phyloP scores from a whole-genome alignment of 1,140 invertebrate species.

The Notospermus geniculatus region DNA sequence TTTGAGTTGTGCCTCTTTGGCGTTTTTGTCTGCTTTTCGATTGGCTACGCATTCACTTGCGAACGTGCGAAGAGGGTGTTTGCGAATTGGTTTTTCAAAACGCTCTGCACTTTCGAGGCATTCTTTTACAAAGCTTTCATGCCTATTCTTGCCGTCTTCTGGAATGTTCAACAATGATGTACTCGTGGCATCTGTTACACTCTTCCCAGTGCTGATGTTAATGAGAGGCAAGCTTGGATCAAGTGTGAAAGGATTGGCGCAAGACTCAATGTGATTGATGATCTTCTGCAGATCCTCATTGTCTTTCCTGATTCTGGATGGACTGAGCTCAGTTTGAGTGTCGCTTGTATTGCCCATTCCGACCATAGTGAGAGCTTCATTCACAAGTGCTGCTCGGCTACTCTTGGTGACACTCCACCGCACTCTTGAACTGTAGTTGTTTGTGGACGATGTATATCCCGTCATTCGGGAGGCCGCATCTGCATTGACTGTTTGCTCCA shows the following conservation, averaged over 20 bases:
- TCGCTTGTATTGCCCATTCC: neutral
- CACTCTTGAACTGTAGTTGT: neutral
- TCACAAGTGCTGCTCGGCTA: neutral
- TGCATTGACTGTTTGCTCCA: constrained; percentile 25
- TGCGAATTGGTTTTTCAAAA: constrained; percentile 5
- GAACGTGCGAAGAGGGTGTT: neutral
- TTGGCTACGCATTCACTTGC: constrained; percentile 2
- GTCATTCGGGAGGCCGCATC: constrained; percentile 25
- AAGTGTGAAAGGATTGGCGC: neutral
- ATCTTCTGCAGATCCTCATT: neutral
- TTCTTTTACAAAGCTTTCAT: constrained; percentile 1
- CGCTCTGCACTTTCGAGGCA: constrained; percentile 7
- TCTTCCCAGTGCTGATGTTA: constrained; percentile 2
- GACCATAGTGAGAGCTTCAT: neutral
- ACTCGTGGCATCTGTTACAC: constrained; percentile 1
- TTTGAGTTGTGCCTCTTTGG: neutral
- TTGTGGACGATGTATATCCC: constrained; percentile 13
- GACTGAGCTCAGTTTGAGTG: neutral
- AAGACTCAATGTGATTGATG: neutral
- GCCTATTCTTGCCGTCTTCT: neutral
- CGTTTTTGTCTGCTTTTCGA: neutral
- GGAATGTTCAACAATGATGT: neutral
- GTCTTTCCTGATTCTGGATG: neutral
- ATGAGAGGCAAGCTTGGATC: neutral
- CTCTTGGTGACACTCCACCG: constrained; percentile 23